These are phyloP conservation scores for Mimumesa dahlbomi DNA, from an alignment of 2,888 invertebrate species.

Conservation along the genomic window DNA sequence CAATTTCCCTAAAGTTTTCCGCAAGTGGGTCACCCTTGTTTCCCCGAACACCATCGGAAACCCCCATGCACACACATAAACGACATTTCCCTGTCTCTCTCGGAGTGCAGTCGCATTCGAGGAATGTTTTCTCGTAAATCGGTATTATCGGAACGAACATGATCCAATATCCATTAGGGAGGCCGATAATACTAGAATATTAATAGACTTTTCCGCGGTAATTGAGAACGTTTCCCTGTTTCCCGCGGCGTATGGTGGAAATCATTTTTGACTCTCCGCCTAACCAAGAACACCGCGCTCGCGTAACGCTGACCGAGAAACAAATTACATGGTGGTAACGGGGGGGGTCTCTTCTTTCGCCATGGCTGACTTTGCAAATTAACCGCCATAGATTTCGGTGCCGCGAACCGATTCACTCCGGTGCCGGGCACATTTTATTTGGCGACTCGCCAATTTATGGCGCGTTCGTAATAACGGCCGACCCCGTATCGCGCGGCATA, in stretches of 20 bases:
- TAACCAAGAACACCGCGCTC: too few relatives aligned
- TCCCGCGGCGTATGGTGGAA: slow-evolving; percentile 14
- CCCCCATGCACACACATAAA: too few relatives aligned
- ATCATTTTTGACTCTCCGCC: too few relatives aligned
- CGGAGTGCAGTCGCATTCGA: too few relatives aligned
- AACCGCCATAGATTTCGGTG: slow-evolving; percentile 22
- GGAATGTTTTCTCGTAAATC: too few relatives aligned
- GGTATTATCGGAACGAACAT: too few relatives aligned
- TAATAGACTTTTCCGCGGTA: slow-evolving; percentile 8
- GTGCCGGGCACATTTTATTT: slow-evolving; percentile 41
- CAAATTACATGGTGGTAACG: not conserved
- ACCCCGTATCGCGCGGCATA: too few relatives aligned
- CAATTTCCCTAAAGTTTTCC: too few relatives aligned
- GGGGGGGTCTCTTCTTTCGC: slow-evolving; percentile 6
- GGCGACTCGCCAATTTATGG: slow-evolving; percentile 46
- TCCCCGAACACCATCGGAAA: too few relatives aligned
- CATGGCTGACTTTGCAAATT: slow-evolving; percentile 42
- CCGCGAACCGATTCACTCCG: slow-evolving; percentile 43
- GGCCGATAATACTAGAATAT: not conserved
- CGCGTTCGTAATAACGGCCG: slow-evolving; percentile 28
- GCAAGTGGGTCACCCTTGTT: too few relatives aligned
- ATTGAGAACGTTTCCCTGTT: slow-evolving; percentile 33
- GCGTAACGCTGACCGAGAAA: not conserved
- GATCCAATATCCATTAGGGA: not conserved
- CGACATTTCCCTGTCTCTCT: too few relatives aligned